These are phyloP conservation scores for Petrocephalus schoutedeni DNA, from an alignment of 2,797 vertebrate genomes.

Conservation along the genomic window DNA sequence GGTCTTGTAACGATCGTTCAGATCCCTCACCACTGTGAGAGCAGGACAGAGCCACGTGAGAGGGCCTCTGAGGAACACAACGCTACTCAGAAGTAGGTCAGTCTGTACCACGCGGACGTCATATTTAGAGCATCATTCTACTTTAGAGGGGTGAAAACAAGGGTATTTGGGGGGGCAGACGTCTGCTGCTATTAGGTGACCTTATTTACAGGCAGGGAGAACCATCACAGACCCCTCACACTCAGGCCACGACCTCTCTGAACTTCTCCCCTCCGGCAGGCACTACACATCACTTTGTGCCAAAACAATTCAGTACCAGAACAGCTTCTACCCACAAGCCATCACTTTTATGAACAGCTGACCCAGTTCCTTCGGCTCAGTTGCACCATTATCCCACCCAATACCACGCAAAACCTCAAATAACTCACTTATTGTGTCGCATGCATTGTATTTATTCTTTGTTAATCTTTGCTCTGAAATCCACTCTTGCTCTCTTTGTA, in stretches of 20 bases:
- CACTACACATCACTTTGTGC: neutral
- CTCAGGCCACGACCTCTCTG: neutral
- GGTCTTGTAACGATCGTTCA: conserved; percentile 90
- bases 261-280: neutral
- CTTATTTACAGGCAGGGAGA: neutral
- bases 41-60: neutral
- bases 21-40: conserved; percentile 74
- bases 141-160: neutral
- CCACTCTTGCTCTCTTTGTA: neutral
- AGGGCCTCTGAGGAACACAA: neutral
- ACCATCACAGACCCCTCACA: neutral
- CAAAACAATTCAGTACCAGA: neutral
- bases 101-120: neutral
- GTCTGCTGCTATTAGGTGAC: neutral
- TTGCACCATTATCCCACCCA: neutral
- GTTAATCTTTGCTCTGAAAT: neutral
- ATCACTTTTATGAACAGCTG: neutral
- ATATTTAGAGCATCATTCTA: neutral
- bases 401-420: neutral
- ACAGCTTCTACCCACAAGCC: neutral
- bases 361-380: neutral
- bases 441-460: neutral
- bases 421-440: neutral
- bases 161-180: neutral
- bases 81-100: neutral